Evolutionary conservation across 2,888 invertebrate genomes (phyloP), one percentile per base, ranked within the genome.

Genomic region (Camponotus fellah): DNA sequence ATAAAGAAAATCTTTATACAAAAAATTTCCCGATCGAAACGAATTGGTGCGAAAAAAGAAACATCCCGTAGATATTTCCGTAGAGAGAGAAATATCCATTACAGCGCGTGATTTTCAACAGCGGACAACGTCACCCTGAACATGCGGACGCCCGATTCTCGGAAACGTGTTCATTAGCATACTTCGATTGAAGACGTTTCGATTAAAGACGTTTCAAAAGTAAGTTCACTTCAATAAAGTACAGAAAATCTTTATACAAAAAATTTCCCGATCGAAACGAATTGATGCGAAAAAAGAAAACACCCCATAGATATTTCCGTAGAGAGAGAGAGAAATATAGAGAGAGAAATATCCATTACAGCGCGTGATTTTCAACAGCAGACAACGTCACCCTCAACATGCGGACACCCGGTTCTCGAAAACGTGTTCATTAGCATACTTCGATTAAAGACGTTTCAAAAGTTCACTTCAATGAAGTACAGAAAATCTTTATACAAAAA

Each of bases 371-470:
- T 37, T 72, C 79, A 62, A 80, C 79, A 60, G 14, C 79, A n/a
- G 46, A 46, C 72, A n/a, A 49, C 26, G 37, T 60, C 46, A 34
- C 60, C 26, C 21, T 72, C 46, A 60, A 17, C 71, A 21, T 58
- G 34, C 10, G 14, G n/a, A 21, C 34, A 46, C 49, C 26, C 12
- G 46, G 72, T 53, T 56, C 53, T n/a, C 37, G 69, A 40, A 32
- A 69, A 77, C 60, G 53, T 72, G 79, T 80, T 80, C 79, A 80
- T 80, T 80, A 80, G 79, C 79, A 80, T 72, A 80, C 72, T n/a
- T n/a, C n/a, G n/a, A n/a, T n/a, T n/a, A n/a, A 17, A 60, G 60
- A 21, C 10, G 0, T 46, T 46, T 9, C 32, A 46, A 75, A 3
- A 21, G 21, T n/a, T 12, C 32, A 34, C 14, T 46, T 46, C 5